phyloP scores from a whole-genome alignment of 1,140 invertebrate genomes.

The Camponotus pennsylvanicus region DNA sequence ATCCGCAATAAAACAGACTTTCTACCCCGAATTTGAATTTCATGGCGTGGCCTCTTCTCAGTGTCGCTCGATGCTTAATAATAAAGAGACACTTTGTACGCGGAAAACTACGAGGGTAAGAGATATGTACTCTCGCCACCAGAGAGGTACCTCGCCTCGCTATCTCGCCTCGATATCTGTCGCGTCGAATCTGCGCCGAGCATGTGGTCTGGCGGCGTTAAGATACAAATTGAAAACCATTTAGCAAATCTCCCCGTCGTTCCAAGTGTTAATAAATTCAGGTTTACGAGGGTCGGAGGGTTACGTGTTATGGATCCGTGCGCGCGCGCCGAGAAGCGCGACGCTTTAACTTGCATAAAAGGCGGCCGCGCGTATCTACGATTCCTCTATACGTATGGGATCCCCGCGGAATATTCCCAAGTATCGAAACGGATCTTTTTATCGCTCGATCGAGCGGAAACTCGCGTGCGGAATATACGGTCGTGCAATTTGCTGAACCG shows the following conservation, averaged over 20 bases:
- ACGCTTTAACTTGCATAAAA: conserved; percentile 68
- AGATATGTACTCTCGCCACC: conserved; percentile 40
- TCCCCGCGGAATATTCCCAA: conserved; percentile 63
- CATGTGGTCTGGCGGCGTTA: conserved; percentile 79
- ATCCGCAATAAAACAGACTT: conserved; percentile 57
- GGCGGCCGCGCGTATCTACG: conserved; percentile 41
- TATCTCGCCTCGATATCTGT: conserved; percentile 60
- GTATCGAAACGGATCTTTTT: conserved; percentile 69
- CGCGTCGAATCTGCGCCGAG: conserved; percentile 70
- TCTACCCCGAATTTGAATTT: conserved; percentile 64
- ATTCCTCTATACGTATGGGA: conserved; percentile 27
- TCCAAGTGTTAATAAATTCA: conserved; percentile 86
- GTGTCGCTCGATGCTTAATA: neutral
- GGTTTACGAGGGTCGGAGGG: conserved; percentile 84
- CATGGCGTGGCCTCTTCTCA: neutral
- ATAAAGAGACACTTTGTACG: conserved; percentile 63
- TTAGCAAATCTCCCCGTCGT: conserved; percentile 83
- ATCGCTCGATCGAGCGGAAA: conserved; percentile 70
- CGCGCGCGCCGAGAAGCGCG: conserved; percentile 41
- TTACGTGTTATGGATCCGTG: conserved; percentile 71
- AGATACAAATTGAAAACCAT: conserved; percentile 87
- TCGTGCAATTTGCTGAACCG: conserved; percentile 40
- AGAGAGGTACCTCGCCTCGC: neutral
- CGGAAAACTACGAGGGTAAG: conserved; percentile 38
- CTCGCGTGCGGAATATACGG: conserved; percentile 34